Evolutionary conservation across 2,888 invertebrate genomes (phyloP), one percentile per base, ranked within the genome.

Genomic region (Acholoe squamosa): DNA sequence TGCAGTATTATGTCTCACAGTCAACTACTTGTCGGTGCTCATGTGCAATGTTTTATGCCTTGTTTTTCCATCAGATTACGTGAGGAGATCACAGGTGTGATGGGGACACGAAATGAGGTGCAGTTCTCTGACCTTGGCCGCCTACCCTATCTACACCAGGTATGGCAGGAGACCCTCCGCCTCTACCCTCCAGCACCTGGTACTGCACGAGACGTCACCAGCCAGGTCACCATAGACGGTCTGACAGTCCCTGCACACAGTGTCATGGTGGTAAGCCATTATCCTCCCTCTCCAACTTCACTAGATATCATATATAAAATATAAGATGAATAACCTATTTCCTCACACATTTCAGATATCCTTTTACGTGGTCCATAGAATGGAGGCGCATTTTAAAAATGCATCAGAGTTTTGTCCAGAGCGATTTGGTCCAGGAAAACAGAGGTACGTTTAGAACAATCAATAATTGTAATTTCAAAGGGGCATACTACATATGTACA

Each of bases 181-280:
- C 56, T 90, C 34, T 90, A 90, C 86, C 90, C 90, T 22, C 90
- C 90, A 10, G 90, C 90, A 51, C 84, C 86, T 14, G 90, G 84
- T 14, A 90, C 90, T 0, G 90, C 90, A n/a, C 61, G 90, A 12
- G 84, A 90, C 61, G 67, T 84, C 67, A 34, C 51, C 61, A 14
- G 0, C 12, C 25, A 84, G 14, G 22, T 28, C 33, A 33, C 51
- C 12, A 34, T 84, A 7, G 90, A 25, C 16, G 90, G 86, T 7
- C 14, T 86, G 43, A 84, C n/a, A 7, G 51, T 90, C 7, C 90
- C 90, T 19, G 90, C 84, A 84, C 67, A 86, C 34, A 54, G 84
- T 22, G 22, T 86, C n/a, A 76, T 86, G 19, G 86, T 90, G 28
- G 90, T 90, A 43, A 61, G 90, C 22, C 33, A 3, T 3, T 10